These are phyloP conservation scores for Progne subis DNA, from an alignment of 2,113 vertebrate species.

Conservation along the genomic window DNA sequence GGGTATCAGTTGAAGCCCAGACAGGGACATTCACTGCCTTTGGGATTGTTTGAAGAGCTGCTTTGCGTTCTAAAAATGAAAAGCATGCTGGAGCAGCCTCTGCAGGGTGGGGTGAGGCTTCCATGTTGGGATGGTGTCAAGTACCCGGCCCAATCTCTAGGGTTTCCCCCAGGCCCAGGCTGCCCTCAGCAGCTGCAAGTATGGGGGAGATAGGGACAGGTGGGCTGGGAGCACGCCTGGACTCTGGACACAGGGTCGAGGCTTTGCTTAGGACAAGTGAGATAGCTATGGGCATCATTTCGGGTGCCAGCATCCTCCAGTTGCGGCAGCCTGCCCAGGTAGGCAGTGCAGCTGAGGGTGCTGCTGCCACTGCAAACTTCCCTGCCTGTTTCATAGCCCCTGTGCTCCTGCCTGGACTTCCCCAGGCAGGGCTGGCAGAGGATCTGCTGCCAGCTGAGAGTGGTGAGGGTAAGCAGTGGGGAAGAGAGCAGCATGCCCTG, in stretches of 20 bases:
- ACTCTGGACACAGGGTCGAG: not conserved
- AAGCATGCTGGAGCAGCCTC: not conserved
- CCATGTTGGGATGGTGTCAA: not conserved
- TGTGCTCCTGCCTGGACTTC: not conserved
- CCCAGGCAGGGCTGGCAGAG: not conserved
- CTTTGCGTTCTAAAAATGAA: constrained; percentile 2
- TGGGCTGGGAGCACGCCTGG: not conserved
- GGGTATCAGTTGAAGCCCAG: not conserved
- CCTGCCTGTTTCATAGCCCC: not conserved
- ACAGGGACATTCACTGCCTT: constrained; percentile 18
- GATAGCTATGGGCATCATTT: not conserved
- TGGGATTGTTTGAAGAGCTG: constrained; percentile 22
- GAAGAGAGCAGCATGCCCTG: not conserved
- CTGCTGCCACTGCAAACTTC: not conserved
- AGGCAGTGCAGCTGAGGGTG: not conserved
- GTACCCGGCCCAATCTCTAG: not conserved
- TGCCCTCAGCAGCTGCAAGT: not conserved
- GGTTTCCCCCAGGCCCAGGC: not conserved
- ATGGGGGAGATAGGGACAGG: not conserved
- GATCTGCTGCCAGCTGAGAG: not conserved
- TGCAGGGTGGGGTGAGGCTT: not conserved
- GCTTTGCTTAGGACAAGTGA: not conserved
- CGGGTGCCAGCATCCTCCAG: not conserved
- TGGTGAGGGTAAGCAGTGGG: rapidly evolving
- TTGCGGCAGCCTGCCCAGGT: not conserved